Evolutionary conservation across 2,888 invertebrate genomes (phyloP).

Genomic region (Adineta ricciae): DNA sequence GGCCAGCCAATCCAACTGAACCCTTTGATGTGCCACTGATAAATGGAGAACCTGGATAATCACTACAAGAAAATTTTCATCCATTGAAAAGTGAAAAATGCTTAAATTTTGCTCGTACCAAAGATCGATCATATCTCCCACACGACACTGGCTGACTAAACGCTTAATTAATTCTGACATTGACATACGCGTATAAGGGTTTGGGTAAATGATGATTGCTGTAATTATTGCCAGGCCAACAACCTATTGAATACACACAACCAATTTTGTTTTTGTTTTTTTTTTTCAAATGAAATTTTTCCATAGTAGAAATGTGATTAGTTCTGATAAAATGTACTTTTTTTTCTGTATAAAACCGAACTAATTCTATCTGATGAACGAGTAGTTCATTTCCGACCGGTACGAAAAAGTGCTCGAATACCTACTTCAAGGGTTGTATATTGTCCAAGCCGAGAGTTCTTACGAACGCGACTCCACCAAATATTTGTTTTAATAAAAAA

Average conservation of each 20-base stretch:
- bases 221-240: conserved; percentile 67
- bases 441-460: conserved; percentile 81
- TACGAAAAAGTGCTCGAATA: no score
- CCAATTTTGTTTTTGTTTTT: no score
- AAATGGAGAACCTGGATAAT: conserved; percentile 49
- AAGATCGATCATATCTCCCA: conserved; percentile 71
- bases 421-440: conserved; percentile 83
- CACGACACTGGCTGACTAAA: conserved; percentile 85
- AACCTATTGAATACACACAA: neutral
- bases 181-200: conserved; percentile 88
- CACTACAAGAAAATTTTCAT: neutral
- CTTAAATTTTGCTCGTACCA: neutral
- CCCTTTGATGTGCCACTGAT: conserved; percentile 51
- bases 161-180: conserved; percentile 84
- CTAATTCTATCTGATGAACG: no score
- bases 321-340: neutral
- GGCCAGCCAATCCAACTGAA: conserved; percentile 59
- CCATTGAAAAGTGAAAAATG: neutral
- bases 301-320: no score
- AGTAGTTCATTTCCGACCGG: no score
- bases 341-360: no score
- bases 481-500: conserved; percentile 91
- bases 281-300: no score
- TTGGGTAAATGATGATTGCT: conserved; percentile 84
- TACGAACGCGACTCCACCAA: conserved; percentile 85